phyloP scores from a whole-genome alignment of 2,797 vertebrate genomes.

The Orientallactaga sibirica region DNA sequence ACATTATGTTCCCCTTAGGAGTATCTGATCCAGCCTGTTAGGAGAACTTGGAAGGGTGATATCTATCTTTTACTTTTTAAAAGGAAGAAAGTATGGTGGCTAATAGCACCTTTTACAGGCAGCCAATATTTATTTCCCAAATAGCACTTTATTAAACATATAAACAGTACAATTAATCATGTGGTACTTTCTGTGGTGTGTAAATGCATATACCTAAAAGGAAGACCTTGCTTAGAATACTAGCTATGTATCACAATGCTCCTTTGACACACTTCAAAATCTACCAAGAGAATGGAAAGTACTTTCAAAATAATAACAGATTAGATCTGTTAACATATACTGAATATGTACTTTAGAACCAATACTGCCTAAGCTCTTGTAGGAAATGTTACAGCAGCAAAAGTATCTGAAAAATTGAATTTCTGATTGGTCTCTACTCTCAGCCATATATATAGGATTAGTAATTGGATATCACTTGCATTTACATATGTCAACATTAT shows the following conservation, averaged over 20 bases:
- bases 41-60: conserved; percentile 16
- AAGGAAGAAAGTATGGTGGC: conserved; percentile 34
- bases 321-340: conserved; percentile 5
- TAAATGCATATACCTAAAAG: conserved; percentile 56
- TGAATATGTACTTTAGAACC: not conserved
- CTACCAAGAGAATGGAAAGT: not conserved
- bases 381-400: not conserved
- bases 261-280: not conserved
- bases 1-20: not conserved
- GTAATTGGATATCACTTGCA: not conserved
- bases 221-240: conserved; percentile 38
- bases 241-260: conserved; percentile 46
- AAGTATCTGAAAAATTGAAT: conserved; percentile 24
- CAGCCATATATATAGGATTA: conserved; percentile 1
- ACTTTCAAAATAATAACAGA: conserved; percentile 15
- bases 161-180: conserved; percentile 66
- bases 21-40: conserved; percentile 7
- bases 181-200: conserved; percentile 14
- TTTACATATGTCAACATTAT: conserved; percentile 7
- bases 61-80: conserved; percentile 62
- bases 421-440: not conserved
- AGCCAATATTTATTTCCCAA: conserved; percentile 62
- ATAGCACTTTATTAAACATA: conserved; percentile 52
- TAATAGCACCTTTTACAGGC: conserved; percentile 33
- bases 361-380: not conserved